phyloP scores from a whole-genome alignment of 2,888 invertebrate genomes.

The Epinotia ramella region DNA sequence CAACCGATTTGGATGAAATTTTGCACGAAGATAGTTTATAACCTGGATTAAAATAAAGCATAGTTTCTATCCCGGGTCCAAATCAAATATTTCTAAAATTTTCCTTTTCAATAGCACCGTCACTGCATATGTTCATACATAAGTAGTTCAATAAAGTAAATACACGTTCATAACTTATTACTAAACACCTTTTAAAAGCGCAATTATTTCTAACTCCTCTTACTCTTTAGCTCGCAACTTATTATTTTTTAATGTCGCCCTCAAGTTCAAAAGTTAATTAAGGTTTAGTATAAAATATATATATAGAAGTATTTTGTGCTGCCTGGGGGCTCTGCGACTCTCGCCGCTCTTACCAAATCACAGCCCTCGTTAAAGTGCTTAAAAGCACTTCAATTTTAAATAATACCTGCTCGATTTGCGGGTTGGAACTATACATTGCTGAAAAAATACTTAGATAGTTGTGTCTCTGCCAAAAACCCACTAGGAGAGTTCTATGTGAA shows the following conservation, averaged over 20 bases:
- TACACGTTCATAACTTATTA: neutral
- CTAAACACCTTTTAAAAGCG: neutral
- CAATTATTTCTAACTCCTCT: conserved; percentile 7
- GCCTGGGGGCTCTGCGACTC: conserved; percentile 1
- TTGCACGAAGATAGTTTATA: too few relatives aligned
- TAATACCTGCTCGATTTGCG: conserved; percentile 28
- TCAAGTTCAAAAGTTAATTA: conserved; percentile 20
- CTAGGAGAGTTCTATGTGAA: neutral
- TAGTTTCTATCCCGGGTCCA: too few relatives aligned
- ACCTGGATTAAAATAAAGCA: too few relatives aligned
- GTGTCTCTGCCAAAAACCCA: neutral
- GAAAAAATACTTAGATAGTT: neutral
- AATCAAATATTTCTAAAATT: too few relatives aligned
- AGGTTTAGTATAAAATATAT: conserved; percentile 14
- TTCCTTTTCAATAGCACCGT: too few relatives aligned
- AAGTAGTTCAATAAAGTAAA: neutral
- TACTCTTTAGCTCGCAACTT: neutral
- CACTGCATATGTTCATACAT: neutral
- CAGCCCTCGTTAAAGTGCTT: conserved; percentile 26
- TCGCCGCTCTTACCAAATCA: conserved; percentile 11
- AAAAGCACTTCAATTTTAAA: conserved; percentile 35
- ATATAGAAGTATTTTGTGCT: conserved; percentile 7
- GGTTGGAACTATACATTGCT: neutral
- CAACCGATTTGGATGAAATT: too few relatives aligned
- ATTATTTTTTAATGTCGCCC: conserved; percentile 10